Evolutionary conservation across 2,113 vertebrate species (phyloP), one percentile per base, ranked within the genome.

Genomic region (Laterallus jamaicensis): DNA sequence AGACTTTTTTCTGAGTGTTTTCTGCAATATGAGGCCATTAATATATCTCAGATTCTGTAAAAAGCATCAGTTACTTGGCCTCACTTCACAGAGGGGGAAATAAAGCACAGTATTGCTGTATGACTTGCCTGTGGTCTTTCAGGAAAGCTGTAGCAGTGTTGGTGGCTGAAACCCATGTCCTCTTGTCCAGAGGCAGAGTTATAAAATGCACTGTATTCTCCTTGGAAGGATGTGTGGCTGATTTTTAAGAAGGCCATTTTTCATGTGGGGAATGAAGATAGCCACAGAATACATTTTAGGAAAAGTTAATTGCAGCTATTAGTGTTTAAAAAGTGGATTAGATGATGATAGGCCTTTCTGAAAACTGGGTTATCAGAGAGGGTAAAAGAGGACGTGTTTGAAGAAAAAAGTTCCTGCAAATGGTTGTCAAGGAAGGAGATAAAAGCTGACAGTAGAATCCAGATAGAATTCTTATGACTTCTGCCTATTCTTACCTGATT

Each of bases 71-170:
- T 55, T 63, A 37, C 7, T 62, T 78, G 69, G 18, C 28, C 39
- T 73, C 18, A 28, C 0, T 1, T 64, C 69, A 56, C n/a, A 58
- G 83, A 24, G 7, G 26, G 26, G 25, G 42, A 80, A 58, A 58
- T 67, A 32, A 52, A 90, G 39, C n/a, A 15, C 0, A 0, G 40
- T 9, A 5, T 49, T 0, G 0, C 47, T 42, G 60, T 5, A 2
- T 74, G 52, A 19, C n/a, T 64, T 54, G 12, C 8, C 40, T 21
- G 15, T 47, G 56, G 44, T 58, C 39, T 47, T 74, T 56, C 35
- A 52, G 83, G 60, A 67, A 56, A 52, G 21, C 32, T 14, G 3
- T 28, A 19, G 50, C 49, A 50, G 10, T 5, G 29, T 5, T 54
- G 40, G 54, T 42, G 47, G 19, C 37, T 69, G 58, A 26, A 54